Conservation (phyloP, 2,888 invertebrate genomes). For the Tinea pellionella region DNA sequence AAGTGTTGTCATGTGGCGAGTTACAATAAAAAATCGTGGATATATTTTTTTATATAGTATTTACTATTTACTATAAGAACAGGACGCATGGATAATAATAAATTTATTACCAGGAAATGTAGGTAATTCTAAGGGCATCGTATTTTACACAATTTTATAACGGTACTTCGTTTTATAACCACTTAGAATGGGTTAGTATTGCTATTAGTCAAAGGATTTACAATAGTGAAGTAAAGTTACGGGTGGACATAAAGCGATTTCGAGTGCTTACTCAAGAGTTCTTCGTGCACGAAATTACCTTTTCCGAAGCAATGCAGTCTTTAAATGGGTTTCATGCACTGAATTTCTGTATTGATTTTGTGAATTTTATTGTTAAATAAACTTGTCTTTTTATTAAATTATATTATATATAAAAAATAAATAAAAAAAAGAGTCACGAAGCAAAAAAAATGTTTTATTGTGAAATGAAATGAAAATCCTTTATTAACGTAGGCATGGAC, state of each 20-base stretch:
- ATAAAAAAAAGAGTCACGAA: too few relatives aligned
- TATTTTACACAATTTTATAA: neutral
- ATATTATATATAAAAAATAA: too few relatives aligned
- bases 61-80: too few relatives aligned
- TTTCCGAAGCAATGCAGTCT: neutral
- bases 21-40: too few relatives aligned
- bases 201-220: neutral
- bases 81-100: neutral
- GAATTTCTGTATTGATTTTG: too few relatives aligned
- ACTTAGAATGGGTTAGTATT: neutral
- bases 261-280: neutral
- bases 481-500: too few relatives aligned
- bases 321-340: neutral
- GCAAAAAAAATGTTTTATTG: too few relatives aligned
- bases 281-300: neutral
- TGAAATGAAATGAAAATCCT: too few relatives aligned
- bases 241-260: neutral
- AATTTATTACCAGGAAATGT: neutral
- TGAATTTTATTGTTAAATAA: neutral
- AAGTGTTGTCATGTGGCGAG: too few relatives aligned
- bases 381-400: neutral
- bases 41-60: too few relatives aligned
- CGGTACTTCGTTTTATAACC: neutral
- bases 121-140: neutral
- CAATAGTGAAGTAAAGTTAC: neutral